These are phyloP conservation scores for Chaenogobius annularis DNA, from an alignment of 2,113 vertebrate genomes.

Conservation along the genomic window DNA sequence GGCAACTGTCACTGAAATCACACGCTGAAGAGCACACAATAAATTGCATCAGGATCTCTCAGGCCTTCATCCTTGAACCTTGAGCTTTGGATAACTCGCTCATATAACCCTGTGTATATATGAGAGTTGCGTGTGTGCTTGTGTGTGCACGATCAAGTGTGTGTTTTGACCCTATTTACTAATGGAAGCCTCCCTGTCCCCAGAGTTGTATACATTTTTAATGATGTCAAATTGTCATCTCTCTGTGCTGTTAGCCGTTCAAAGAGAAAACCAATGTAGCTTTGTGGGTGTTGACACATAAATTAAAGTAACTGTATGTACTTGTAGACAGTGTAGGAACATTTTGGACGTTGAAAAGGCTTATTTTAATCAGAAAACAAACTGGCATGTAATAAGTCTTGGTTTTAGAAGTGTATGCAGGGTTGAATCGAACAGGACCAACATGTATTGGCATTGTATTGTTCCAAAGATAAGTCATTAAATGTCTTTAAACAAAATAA, in stretches of 20 bases:
- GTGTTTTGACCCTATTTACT: conserved; percentile 76
- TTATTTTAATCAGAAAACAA: background rate
- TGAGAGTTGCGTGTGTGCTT: conserved; percentile 23
- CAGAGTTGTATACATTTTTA: conserved; percentile 74
- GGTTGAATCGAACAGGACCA: background rate
- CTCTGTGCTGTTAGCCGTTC: conserved; percentile 61
- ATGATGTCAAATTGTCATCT: conserved; percentile 74
- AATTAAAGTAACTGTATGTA: conserved; percentile 10
- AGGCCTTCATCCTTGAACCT: conserved; percentile 77
- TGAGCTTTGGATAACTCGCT: conserved; percentile 77
- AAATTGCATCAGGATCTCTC: conserved; percentile 91
- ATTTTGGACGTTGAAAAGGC: background rate
- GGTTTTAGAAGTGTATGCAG: background rate
- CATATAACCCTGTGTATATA: conserved; percentile 23
- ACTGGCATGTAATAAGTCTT: background rate
- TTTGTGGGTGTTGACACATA: conserved; percentile 45
- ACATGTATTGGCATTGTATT: background rate
- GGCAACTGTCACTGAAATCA: conserved; percentile 90
- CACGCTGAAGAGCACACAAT: conserved; percentile 88
- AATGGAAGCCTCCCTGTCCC: conserved; percentile 74
- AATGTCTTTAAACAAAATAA: background rate
- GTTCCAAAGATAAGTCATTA: background rate
- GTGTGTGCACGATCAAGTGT: conserved; percentile 35
- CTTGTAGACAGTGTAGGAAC: background rate
- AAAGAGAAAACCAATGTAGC: conserved; percentile 32